Evolutionary conservation across 1,140 invertebrate genomes (phyloP), one percentile per base, ranked within the genome.

Genomic region (Sinella curviseta): DNA sequence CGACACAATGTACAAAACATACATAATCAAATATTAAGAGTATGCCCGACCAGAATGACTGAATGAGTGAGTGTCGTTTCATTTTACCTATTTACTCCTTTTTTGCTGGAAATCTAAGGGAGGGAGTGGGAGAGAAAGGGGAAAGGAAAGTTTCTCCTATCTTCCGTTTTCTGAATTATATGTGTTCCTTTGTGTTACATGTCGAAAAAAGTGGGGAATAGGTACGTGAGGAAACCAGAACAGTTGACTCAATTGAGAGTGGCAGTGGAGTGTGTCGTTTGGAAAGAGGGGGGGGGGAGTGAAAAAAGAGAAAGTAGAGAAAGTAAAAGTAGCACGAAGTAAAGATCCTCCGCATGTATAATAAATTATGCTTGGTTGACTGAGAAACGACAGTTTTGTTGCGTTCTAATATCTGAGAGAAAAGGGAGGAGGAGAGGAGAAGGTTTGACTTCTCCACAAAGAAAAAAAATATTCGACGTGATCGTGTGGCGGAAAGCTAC

Each of bases 351-450:
- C 24, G 57, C 57, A 26, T 60, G 57, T 60, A 60, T 60, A 70
- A 70, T 70, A 70, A 70, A 70, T 70, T 70, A 70, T 70, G 65
- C 65, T 70, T 33, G 65, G 65, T 70, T 31, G 65, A 70, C 65
- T 70, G 31, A 70, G 31, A 60, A 70, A 70, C 65, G 65, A 70
- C 31, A 70, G 28, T 70, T 70, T 70, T 60, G 55, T 48, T 48
- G 39, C 39, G 4, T 48, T 48, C 39, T 48, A 8, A 48, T 17
- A 17, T 8, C 4, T 48, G 4, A 48, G 39, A 48, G 17, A n/a
- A 48, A 48, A 48, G 39, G 17, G 39, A n/a, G n/a, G n/a, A n/a
- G n/a, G n/a, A n/a, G n/a, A n/a, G n/a, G n/a, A n/a, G n/a, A n/a
- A 48, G 39, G 39, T 48, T 48, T 48, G 39, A 48, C 39, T 48